phyloP scores from a whole-genome alignment of 2,888 invertebrate species.

The Drosophila anomelani region DNA sequence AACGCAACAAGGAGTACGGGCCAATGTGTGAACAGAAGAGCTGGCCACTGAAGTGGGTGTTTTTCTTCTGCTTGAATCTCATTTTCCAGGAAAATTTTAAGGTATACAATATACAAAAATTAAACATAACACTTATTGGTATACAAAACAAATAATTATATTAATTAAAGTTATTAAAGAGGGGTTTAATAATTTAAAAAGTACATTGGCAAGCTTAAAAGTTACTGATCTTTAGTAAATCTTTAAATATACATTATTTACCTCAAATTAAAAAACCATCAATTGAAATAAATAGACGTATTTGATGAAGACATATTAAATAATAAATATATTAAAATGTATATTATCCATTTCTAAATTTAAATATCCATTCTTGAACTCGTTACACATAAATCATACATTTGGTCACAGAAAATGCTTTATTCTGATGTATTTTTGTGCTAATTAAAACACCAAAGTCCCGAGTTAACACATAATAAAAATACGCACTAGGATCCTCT shows the following conservation, averaged over 20 bases:
- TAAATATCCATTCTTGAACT: not conserved
- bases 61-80: not conserved
- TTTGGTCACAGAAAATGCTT: too few relatives aligned
- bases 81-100: not conserved
- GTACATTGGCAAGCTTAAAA: not conserved
- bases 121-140: not conserved
- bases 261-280: not conserved
- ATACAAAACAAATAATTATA: not conserved
- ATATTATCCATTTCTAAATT: not conserved
- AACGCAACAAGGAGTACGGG: slow-evolving; percentile 23
- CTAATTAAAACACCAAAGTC: not conserved
- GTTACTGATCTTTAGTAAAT: not conserved
- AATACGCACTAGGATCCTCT: not conserved
- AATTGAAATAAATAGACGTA: too few relatives aligned
- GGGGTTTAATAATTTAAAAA: not conserved
- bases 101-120: not conserved
- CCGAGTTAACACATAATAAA: slow-evolving; percentile 1
- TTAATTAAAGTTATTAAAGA: not conserved
- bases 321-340: not conserved
- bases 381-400: not conserved
- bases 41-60: not conserved
- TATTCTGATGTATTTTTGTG: not conserved
- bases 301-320: not conserved
- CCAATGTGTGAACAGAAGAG: slow-evolving; percentile 7
- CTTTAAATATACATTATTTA: not conserved